Evolutionary conservation across 1,140 invertebrate genomes (phyloP), one percentile per base, ranked within the genome.

Genomic region (Ylistrum balloti): DNA sequence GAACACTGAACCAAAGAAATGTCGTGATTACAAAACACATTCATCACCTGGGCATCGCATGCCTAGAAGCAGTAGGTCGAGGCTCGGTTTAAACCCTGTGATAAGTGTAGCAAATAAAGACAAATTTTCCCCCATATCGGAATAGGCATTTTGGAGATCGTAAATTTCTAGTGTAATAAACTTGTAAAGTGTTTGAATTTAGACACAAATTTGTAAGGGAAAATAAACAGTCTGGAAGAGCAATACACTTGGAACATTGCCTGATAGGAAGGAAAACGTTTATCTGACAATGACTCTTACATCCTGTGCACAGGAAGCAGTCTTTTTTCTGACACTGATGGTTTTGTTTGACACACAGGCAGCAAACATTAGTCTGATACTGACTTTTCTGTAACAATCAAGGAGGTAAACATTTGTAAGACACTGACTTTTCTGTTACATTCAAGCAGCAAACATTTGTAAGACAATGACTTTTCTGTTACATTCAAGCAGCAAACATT

Each of bases 61-160:
- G 56, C 56, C 56, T 28, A 28, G 56, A 74, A 11, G 56, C 56
- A 74, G 56, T 74, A 74, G 56, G 56, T n/a, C 3, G 22, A 0
- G 56, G 20, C 22, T 1, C 22, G 0, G 56, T 28, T 74, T 74
- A 28, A 74, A 74, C 56, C 56, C 56, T 74, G 56, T 74, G 56
- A 74, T 74, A 74, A 74, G 56, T 74, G 56, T 74, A 74, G 56
- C 56, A 74, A 74, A 74, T 74, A 74, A 74, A 74, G 56, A 74
- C 56, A 74, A 74, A 74, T 74, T 28, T 74, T 74, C 56, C 56
- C n/a, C 22, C n/a, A 74, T 28, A 74, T 74, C 56, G 22, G 56
- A 74, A 28, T 74, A 22, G 56, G 56, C 56, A n/a, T 74, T 74
- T 74, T 74, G 56, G 56, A 74, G 56, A 17, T 74, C 56, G 28